A percentile compares a stretch with the other conserved stretches of the same genome.
Conservation (phyloP, 2,113 vertebrate species). For the Lasiurus cinereus region DNA sequence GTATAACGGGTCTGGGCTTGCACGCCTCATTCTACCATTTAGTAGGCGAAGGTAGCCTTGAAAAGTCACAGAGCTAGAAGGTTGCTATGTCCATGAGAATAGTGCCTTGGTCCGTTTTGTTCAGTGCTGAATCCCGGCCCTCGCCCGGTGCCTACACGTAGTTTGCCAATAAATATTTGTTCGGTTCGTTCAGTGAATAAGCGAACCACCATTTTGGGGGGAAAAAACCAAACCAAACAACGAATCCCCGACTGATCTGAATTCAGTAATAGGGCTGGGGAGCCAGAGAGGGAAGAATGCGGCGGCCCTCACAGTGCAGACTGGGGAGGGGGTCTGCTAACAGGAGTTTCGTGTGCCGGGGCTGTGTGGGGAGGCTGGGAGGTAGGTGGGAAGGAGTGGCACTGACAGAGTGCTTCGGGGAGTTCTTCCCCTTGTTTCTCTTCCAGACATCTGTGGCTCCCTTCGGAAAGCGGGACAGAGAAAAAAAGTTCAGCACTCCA, state of each 20-base stretch:
- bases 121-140: neutral
- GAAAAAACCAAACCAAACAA: slow-evolving; percentile 15
- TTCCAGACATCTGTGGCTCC: slow-evolving; percentile 44
- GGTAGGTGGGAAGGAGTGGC: neutral
- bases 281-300: neutral
- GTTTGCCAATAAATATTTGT: slow-evolving; percentile 1
- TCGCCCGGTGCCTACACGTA: neutral
- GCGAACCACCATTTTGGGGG: neutral
- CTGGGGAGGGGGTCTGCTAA: neutral
- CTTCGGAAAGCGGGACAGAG: slow-evolving; percentile 18
- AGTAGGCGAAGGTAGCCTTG: neutral
- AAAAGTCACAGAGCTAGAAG: neutral
- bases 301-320: neutral
- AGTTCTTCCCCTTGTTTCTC: neutral
- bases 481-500: neutral
- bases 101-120: neutral
- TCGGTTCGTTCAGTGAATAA: neutral
- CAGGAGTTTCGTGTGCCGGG: neutral
- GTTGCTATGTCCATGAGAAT: neutral
- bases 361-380: neutral
- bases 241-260: neutral
- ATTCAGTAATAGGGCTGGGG: neutral
- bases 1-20: neutral
- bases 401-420: neutral
- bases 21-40: neutral